Conservation (phyloP, 1,140 invertebrate genomes). For the Euwallacea similis region DNA sequence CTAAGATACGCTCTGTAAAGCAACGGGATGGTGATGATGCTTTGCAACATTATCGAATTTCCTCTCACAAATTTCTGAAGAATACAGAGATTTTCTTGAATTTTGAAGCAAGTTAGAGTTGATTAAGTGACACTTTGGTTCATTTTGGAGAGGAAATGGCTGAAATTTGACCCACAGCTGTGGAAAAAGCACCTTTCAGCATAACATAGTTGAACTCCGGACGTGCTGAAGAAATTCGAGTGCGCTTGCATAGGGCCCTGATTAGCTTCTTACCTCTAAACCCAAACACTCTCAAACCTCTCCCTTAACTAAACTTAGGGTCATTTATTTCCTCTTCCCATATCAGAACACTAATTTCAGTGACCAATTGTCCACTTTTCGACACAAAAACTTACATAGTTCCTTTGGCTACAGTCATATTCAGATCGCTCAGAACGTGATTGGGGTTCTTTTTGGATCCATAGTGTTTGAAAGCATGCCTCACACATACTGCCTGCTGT, state of each 20-base stretch:
- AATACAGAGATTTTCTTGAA: no score
- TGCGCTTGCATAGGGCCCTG: no score
- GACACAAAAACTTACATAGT: constrained; percentile 73
- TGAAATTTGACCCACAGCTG: no score
- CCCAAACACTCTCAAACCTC: no score
- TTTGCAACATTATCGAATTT: background rate
- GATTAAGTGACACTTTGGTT: no score
- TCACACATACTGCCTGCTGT: constrained; percentile 79
- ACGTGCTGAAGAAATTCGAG: background rate
- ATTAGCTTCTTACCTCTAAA: no score
- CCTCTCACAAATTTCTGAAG: no score
- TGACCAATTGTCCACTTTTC: background rate
- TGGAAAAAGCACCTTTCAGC: no score
- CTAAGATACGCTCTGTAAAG: constrained; percentile 13
- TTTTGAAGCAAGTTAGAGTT: no score
- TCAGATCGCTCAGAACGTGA: constrained; percentile 80
- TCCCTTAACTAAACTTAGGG: no score
- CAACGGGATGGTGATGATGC: constrained; percentile 6
- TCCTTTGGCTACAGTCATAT: constrained; percentile 89
- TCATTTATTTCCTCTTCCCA: background rate
- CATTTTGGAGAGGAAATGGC: no score
- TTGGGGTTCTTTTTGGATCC: constrained; percentile 82
- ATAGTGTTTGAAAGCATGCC: constrained; percentile 82
- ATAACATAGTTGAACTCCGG: no score
- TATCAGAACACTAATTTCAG: background rate